Conservation (phyloP, 2,797 vertebrate genomes). For the Spheniscus humboldti region DNA sequence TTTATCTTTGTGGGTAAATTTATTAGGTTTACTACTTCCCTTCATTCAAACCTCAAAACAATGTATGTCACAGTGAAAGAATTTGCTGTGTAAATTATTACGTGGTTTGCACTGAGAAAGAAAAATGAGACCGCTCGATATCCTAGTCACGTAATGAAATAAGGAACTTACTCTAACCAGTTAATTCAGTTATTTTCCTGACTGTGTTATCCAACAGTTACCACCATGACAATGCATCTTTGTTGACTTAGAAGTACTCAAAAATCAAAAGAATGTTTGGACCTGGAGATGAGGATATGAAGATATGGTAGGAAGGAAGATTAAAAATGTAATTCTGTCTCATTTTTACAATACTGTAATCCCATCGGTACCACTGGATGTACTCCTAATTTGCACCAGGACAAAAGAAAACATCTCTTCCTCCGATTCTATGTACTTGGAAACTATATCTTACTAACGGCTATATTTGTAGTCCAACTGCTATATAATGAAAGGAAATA, state of each 20-base stretch:
- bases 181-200: constrained; percentile 23
- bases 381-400: neutral
- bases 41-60: neutral
- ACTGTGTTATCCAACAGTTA: neutral
- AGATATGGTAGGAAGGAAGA: neutral
- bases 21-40: neutral
- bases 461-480: neutral
- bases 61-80: neutral
- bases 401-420: neutral
- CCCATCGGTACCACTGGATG: neutral
- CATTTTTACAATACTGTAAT: neutral
- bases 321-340: constrained; percentile 1
- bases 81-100: neutral
- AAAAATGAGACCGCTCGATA: neutral
- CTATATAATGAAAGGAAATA: constrained; percentile 23
- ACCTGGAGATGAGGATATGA: neutral
- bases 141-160: neutral
- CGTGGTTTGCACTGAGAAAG: neutral
- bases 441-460: neutral
- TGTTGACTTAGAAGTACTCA: neutral
- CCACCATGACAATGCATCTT: neutral
- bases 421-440: neutral
- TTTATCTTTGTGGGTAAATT: neutral
- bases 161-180: neutral
- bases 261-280: constrained; percentile 7